Conservation (phyloP, 2,888 invertebrate species). For the Tuta absoluta region DNA sequence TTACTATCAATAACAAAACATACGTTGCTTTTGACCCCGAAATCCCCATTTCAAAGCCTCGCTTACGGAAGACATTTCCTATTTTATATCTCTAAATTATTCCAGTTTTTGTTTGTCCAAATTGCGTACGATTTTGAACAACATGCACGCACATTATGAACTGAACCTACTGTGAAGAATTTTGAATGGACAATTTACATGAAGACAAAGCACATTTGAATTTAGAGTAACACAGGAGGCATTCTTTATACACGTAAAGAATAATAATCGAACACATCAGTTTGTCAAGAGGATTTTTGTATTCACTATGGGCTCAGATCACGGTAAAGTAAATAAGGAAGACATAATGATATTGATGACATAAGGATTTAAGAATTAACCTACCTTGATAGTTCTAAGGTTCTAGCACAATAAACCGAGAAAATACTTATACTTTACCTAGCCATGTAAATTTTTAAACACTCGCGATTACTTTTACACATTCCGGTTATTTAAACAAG, state of each 20-base stretch:
- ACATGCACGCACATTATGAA: constrained; percentile 1
- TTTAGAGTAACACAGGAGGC: constrained; percentile 19
- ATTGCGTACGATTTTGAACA: constrained; percentile 8
- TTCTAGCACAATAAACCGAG: too few species aligned
- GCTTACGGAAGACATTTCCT: not conserved
- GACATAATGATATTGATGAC: not conserved
- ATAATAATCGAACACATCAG: not conserved
- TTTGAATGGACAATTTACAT: constrained; percentile 16
- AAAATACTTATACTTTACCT: too few species aligned
- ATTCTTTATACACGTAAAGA: constrained; percentile 17
- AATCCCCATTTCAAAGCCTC: not conserved
- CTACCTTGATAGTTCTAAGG: not conserved
- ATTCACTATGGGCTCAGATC: not conserved
- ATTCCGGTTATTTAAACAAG: too few species aligned
- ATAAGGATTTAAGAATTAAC: not conserved
- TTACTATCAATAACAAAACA: not conserved
- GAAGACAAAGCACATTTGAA: constrained; percentile 21
- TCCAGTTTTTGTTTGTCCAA: not conserved
- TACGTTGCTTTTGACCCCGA: not conserved
- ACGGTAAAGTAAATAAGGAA: not conserved
- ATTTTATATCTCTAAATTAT: constrained; percentile 2
- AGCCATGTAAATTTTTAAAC: too few species aligned
- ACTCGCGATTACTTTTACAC: too few species aligned
- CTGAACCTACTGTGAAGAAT: constrained; percentile 4
- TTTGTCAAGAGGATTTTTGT: not conserved